phyloP scores from a whole-genome alignment of 92 coral and sea anemone species.

The Scolanthus callimorphus region DNA sequence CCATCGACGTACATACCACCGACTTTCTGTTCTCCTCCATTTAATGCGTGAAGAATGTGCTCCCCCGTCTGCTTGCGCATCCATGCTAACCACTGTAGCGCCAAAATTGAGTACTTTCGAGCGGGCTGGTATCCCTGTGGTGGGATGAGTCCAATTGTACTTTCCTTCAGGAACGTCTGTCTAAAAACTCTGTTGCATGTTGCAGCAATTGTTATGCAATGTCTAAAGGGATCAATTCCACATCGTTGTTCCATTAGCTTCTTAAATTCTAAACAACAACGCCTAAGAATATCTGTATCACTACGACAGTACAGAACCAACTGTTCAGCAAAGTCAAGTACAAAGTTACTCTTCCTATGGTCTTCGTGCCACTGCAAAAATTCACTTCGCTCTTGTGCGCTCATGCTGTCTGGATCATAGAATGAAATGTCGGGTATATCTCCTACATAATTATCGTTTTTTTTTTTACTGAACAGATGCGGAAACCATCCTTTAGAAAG shows the following conservation, averaged over 20 bases:
- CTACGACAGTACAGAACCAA: no score
- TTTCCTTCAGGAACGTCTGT: slow-evolving; percentile 12
- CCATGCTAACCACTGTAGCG: slow-evolving; percentile 8
- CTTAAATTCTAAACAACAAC: no score
- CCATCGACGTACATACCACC: slow-evolving; percentile 38
- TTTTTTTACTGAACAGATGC: slow-evolving; percentile 9
- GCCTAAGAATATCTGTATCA: no score
- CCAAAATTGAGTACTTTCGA: slow-evolving; percentile 28
- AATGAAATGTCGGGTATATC: slow-evolving; percentile 5
- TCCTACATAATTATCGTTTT: slow-evolving; percentile 13
- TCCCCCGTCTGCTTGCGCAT: neutral
- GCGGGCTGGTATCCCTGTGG: slow-evolving; percentile 19
- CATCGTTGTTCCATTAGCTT: no score
- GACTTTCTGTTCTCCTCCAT: slow-evolving; percentile 26
- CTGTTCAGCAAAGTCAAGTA: no score
- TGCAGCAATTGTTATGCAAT: slow-evolving; percentile 35
- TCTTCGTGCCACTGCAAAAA: slow-evolving; percentile 12
- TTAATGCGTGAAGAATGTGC: slow-evolving; percentile 24
- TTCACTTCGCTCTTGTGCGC: neutral
- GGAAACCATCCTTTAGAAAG: slow-evolving; percentile 25
- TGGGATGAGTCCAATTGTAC: slow-evolving; percentile 45
- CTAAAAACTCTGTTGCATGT: slow-evolving; percentile 27
- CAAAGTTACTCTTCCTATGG: no score
- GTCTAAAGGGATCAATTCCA: slow-evolving; percentile 30
- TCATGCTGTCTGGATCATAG: slow-evolving; percentile 23